A percentile compares a stretch with the other conserved stretches of the same genome.
Evolutionary conservation across 1,140 invertebrate genomes (phyloP).

Genomic region (Penaeus japonicus): DNA sequence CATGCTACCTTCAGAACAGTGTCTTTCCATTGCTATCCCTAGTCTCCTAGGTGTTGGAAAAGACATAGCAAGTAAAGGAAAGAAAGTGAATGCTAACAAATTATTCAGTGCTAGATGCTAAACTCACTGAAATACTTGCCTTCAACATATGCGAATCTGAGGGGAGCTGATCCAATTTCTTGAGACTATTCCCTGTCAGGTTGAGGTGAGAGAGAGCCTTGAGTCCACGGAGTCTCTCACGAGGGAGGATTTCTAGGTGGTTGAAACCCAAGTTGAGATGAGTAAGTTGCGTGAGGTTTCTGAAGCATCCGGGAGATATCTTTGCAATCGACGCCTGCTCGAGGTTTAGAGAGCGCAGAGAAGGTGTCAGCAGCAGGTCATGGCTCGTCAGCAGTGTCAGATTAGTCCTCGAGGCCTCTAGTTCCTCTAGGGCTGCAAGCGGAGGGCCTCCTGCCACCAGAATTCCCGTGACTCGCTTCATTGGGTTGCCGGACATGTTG

Average conservation of each 20-base stretch:
- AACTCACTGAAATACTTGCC: conserved; percentile 40
- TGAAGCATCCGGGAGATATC: conserved; percentile 85
- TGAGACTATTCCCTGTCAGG: conserved; percentile 81
- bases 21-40: too few species aligned
- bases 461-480: conserved; percentile 74
- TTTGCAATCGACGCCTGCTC: conserved; percentile 78
- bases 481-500: conserved; percentile 83
- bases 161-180: conserved; percentile 84
- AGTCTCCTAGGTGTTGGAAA: too few species aligned
- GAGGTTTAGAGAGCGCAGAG: conserved; percentile 77
- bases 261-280: conserved; percentile 84
- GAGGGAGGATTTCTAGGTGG: conserved; percentile 82
- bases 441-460: conserved; percentile 72
- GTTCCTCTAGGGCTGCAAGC: conserved; percentile 76
- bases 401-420: conserved; percentile 83
- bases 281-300: conserved; percentile 76
- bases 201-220: conserved; percentile 77
- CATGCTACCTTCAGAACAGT: background rate
- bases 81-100: conserved; percentile 70
- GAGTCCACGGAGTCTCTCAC: conserved; percentile 83
- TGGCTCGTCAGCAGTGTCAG: conserved; percentile 84
- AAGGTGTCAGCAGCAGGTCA: conserved; percentile 87
- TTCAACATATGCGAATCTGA: conserved; percentile 75
- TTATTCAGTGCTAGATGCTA: background rate
- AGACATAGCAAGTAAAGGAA: conserved; percentile 73